Conservation (phyloP, 2,113 vertebrate species). For the Epinephelus fuscoguttatus region DNA sequence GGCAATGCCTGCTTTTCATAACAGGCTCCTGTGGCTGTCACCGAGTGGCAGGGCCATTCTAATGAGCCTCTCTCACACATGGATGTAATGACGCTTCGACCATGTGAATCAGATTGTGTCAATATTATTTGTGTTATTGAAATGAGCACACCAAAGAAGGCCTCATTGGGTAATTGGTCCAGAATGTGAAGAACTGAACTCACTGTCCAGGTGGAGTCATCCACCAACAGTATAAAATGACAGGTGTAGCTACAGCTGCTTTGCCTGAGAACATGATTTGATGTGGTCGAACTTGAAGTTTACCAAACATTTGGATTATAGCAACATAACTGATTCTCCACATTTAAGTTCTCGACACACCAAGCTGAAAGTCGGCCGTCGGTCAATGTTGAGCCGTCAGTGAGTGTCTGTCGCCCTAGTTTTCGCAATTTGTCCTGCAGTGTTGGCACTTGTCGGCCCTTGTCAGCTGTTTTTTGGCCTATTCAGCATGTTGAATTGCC, state of each 20-base stretch:
- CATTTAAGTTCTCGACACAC: background rate
- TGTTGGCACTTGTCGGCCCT: too few species aligned
- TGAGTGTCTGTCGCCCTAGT: too few species aligned
- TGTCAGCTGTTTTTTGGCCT: too few species aligned
- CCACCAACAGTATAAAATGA: background rate
- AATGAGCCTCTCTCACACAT: slow-evolving; percentile 73
- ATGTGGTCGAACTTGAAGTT: slow-evolving; percentile 4
- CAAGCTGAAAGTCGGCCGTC: too few species aligned
- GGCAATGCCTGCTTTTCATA: slow-evolving; percentile 77
- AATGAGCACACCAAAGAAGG: slow-evolving; percentile 56
- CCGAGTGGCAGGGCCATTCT: slow-evolving; percentile 73
- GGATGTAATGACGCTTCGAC: slow-evolving; percentile 58
- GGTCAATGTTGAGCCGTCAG: too few species aligned
- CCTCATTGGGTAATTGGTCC: slow-evolving; percentile 51
- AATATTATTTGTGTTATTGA: slow-evolving; percentile 70
- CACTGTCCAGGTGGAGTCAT: slow-evolving; percentile 1
- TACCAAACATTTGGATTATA: slow-evolving; percentile 3
- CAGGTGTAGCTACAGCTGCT: background rate
- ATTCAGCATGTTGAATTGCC: too few species aligned
- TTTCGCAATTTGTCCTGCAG: too few species aligned
- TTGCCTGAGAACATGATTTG: background rate
- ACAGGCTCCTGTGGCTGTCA: slow-evolving; percentile 75
- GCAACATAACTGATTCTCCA: background rate
- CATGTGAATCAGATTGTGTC: slow-evolving; percentile 71
- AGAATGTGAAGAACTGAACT: background rate